phyloP scores from a whole-genome alignment of 1,140 invertebrate species.

The Aleiodes sp. region DNA sequence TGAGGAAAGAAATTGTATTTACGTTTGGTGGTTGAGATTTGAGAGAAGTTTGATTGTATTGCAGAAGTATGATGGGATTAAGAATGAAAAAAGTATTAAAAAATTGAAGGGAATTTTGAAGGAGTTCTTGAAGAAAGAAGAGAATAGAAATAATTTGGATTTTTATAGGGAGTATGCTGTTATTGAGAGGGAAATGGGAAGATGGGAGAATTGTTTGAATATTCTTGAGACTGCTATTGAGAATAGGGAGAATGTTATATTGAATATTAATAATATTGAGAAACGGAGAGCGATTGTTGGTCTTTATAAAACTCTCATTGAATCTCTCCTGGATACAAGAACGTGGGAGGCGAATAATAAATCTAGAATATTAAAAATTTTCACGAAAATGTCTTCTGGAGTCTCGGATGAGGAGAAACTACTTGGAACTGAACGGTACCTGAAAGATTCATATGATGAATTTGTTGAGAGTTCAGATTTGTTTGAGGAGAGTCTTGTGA shows the following conservation, averaged over 20 bases:
- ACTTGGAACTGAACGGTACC: slow-evolving; percentile 44
- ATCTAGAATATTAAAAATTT: slow-evolving; percentile 42
- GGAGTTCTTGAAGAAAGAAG: slow-evolving; percentile 65
- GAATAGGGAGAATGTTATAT: slow-evolving; percentile 46
- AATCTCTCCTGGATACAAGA: slow-evolving; percentile 54
- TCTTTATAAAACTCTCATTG: slow-evolving; percentile 62
- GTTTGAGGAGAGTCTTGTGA: slow-evolving; percentile 35
- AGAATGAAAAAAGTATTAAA: slow-evolving; percentile 48
- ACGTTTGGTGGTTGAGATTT: slow-evolving; percentile 71
- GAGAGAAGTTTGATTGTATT: slow-evolving; percentile 68
- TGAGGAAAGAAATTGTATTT: slow-evolving; percentile 59
- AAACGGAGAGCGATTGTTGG: slow-evolving; percentile 58
- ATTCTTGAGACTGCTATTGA: slow-evolving; percentile 66
- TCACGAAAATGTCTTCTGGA: slow-evolving; percentile 43
- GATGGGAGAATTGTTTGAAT: slow-evolving; percentile 57
- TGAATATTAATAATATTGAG: slow-evolving; percentile 38
- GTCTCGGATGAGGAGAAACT: slow-evolving; percentile 34
- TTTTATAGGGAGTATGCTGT: slow-evolving; percentile 74
- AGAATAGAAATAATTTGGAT: slow-evolving; percentile 68
- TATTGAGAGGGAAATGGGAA: slow-evolving; percentile 68
- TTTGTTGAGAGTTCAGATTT: slow-evolving; percentile 41
- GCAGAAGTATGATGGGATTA: slow-evolving; percentile 60
- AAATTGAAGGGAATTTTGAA: slow-evolving; percentile 67
- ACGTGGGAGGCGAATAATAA: slow-evolving; percentile 42
- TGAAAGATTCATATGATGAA: slow-evolving; percentile 42